Percentiles rank a stretch among this genome's conserved stretches.
Evolutionary conservation across 2,113 vertebrate species (phyloP).

Genomic region (Oxygymnocypris stewartii): DNA sequence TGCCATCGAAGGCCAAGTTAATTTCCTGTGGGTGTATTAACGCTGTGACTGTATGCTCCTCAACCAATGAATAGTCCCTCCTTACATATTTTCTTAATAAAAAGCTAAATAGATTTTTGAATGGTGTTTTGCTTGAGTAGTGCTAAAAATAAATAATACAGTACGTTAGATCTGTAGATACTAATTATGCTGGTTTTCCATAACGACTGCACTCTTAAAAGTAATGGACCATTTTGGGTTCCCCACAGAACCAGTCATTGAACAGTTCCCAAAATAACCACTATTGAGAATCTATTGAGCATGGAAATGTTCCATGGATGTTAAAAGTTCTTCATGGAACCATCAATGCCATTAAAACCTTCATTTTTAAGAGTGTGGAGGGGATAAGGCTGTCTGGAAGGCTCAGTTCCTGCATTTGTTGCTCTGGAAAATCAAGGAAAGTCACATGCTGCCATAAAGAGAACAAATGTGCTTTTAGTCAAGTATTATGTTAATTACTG

Average conservation of each 20-base stretch:
- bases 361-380: neutral
- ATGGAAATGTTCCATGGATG: too few relatives aligned
- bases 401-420: conserved; percentile 10
- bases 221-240: too few relatives aligned
- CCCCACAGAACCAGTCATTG: too few relatives aligned
- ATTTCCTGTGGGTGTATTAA: neutral
- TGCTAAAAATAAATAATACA: neutral
- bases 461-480: conserved; percentile 13
- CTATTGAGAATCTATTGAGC: too few relatives aligned
- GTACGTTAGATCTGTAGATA: neutral
- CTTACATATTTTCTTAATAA: neutral
- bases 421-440: neutral
- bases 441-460: neutral
- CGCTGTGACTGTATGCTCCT: neutral
- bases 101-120: neutral
- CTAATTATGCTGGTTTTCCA: neutral
- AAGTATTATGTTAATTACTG: conserved; percentile 19
- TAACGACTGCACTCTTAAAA: too few relatives aligned
- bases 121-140: neutral
- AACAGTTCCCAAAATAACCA: too few relatives aligned
- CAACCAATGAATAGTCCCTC: neutral
- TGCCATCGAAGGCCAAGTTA: neutral
- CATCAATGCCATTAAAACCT: too few relatives aligned
- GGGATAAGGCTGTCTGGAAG: neutral
- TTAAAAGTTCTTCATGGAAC: too few relatives aligned